A percentile compares a stretch with the other conserved stretches of the same genome.
These are phyloP conservation scores for Nematostella vectensis DNA, from an alignment of 92 coral and sea anemone genomes.

Conservation along the genomic window DNA sequence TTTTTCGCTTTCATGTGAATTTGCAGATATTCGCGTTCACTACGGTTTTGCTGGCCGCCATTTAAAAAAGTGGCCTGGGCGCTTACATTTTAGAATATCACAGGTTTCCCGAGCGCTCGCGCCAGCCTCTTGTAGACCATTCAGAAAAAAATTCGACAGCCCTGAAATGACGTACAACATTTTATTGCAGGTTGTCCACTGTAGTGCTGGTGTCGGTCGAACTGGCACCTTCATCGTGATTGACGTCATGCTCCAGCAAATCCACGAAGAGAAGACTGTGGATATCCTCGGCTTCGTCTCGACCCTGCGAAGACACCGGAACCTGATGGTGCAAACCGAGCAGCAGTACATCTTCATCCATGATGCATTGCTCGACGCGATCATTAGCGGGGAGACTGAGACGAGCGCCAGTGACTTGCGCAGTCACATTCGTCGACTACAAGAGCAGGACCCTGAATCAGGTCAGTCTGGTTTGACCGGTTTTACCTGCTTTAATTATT, in stretches of 20 bases:
- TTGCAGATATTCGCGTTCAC: too few relatives aligned
- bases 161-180: too few relatives aligned
- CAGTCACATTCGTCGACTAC: slow-evolving; percentile 29
- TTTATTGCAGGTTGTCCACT: slow-evolving; percentile 77
- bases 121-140: too few relatives aligned
- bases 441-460: slow-evolving; percentile 35
- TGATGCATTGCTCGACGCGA: slow-evolving; percentile 71
- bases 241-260: slow-evolving; percentile 77
- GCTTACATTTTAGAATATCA: too few relatives aligned
- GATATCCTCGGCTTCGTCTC: slow-evolving; percentile 65
- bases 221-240: slow-evolving; percentile 78
- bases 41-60: too few relatives aligned
- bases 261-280: slow-evolving; percentile 63
- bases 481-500: neutral
- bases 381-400: slow-evolving; percentile 80
- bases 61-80: too few relatives aligned
- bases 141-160: too few relatives aligned
- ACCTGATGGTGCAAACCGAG: slow-evolving; percentile 87
- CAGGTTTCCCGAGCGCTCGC: too few relatives aligned
- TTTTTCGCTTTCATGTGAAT: too few relatives aligned
- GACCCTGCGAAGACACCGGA: slow-evolving; percentile 62
- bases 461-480: slow-evolving; percentile 32
- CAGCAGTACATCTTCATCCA: slow-evolving; percentile 88
- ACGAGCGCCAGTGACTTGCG: slow-evolving; percentile 53
- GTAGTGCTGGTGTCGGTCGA: slow-evolving; percentile 96